A percentile compares a stretch with the other conserved stretches of the same genome.
phyloP scores from a whole-genome alignment of 2,888 invertebrate genomes.

The Aleiodes testaceus region DNA sequence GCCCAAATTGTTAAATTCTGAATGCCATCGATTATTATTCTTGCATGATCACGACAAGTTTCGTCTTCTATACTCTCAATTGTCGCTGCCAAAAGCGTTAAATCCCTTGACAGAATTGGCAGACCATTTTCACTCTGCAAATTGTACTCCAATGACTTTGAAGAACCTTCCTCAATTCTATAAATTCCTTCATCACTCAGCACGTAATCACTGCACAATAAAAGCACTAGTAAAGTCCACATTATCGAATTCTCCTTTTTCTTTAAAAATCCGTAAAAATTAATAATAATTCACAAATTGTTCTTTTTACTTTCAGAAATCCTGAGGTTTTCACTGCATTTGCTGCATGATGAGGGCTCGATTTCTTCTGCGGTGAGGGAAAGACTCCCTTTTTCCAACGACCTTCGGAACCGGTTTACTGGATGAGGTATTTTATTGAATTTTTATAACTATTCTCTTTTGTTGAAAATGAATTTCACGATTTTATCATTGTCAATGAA shows the following conservation, averaged over 20 bases:
- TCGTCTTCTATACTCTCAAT: constrained; percentile 55
- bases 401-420: constrained; percentile 13
- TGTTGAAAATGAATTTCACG: too few species aligned
- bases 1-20: constrained; percentile 61
- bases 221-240: not conserved
- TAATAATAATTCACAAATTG: not conserved
- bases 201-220: constrained; percentile 7
- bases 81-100: constrained; percentile 53
- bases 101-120: constrained; percentile 55
- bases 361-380: too few species aligned
- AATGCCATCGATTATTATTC: constrained; percentile 53
- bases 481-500: not conserved
- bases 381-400: not conserved
- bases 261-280: too few species aligned
- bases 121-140: constrained; percentile 50
- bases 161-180: not conserved
- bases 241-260: not conserved
- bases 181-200: not conserved
- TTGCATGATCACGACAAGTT: constrained; percentile 58
- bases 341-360: not conserved
- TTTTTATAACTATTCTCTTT: too few species aligned
- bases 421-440: not conserved
- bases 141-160: constrained; percentile 46
- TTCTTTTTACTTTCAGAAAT: not conserved
- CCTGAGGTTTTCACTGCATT: not conserved